A percentile compares a stretch with the other conserved stretches of the same genome.
These are phyloP conservation scores for Heliconius hewitsoni DNA, from an alignment of 1,140 invertebrate genomes.

Conservation along the genomic window DNA sequence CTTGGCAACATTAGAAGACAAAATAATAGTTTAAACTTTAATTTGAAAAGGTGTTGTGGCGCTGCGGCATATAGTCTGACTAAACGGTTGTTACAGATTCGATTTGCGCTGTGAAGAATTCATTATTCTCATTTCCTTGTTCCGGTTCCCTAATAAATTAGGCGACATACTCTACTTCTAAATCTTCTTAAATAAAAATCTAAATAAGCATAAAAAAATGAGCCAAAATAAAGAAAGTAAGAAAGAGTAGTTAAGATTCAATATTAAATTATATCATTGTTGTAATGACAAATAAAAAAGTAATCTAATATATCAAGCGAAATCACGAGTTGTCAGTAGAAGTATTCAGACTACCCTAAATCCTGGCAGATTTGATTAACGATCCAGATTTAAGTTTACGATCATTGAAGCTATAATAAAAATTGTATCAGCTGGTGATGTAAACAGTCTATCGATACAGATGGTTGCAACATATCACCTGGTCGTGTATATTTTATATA, in stretches of 20 bases:
- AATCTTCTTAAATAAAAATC: no score
- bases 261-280: not conserved
- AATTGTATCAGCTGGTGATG: not conserved
- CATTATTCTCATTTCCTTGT: no score
- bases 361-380: conserved; percentile 8
- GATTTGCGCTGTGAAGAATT: no score
- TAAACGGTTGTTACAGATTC: no score
- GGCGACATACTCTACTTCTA: no score
- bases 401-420: conserved; percentile 5
- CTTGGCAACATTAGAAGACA: no score
- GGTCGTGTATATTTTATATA: not conserved
- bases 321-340: not conserved
- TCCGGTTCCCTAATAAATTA: no score
- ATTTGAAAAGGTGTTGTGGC: no score
- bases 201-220: no score
- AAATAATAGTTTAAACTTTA: no score
- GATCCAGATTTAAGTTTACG: conserved; percentile 10
- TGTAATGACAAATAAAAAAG: not conserved
- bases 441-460: not conserved
- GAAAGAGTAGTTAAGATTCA: not conserved
- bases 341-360: conserved; percentile 13
- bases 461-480: not conserved
- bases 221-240: not conserved
- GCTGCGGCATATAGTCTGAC: no score
- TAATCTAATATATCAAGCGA: conserved; percentile 3